These are phyloP conservation scores for Vanacampus margaritifer DNA, from an alignment of 2,113 vertebrate genomes.

Conservation along the genomic window DNA sequence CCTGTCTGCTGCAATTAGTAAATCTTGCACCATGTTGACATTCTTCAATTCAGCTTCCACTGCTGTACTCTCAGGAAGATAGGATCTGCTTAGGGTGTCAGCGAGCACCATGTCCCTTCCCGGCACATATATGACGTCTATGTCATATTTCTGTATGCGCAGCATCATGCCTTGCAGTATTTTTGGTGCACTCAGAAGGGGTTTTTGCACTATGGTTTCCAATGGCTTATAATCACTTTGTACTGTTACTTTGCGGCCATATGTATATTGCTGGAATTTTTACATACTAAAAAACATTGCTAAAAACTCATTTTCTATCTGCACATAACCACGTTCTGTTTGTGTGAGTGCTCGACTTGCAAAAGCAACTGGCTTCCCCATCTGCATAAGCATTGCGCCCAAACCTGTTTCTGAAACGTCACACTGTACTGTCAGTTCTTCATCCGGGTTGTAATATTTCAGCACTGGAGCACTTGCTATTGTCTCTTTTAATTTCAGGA, in stretches of 20 bases:
- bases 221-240: constrained; percentile 2
- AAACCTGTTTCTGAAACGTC: constrained; percentile 1
- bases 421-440: not conserved
- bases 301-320: constrained; percentile 14
- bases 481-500: not conserved
- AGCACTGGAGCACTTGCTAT: not conserved
- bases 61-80: not conserved
- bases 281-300: constrained; percentile 10
- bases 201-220: not conserved
- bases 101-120: not conserved
- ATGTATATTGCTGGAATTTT: constrained; percentile 19
- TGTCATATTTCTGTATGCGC: not conserved
- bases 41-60: not conserved
- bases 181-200: not conserved
- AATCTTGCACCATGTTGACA: not conserved
- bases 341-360: not conserved
- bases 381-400: constrained; percentile 4
- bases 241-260: not conserved
- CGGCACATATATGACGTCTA: not conserved
- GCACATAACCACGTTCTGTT: not conserved
- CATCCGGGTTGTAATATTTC: constrained; percentile 1
- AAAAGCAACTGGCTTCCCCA: not conserved
- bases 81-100: not conserved
- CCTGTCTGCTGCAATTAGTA: no score
- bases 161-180: not conserved